phyloP scores from a whole-genome alignment of 1,140 invertebrate genomes.

The Drosophila orena region DNA sequence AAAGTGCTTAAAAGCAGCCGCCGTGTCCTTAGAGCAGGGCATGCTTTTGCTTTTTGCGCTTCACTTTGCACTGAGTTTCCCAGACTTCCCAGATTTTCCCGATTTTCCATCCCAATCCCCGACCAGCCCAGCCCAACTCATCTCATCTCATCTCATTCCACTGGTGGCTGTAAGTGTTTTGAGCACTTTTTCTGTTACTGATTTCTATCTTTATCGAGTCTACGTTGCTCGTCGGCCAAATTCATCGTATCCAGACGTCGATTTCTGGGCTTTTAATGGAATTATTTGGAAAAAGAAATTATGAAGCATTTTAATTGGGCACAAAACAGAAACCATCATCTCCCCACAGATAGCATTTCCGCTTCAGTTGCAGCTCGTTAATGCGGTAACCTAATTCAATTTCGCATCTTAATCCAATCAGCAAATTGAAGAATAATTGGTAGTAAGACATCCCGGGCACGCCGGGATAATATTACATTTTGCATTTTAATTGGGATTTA shows the following conservation, averaged over 20 bases:
- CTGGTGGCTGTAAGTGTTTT: conserved; percentile 41
- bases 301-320: conserved; percentile 55
- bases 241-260: conserved; percentile 29
- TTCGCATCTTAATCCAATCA: conserved; percentile 76
- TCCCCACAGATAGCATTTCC: background rate
- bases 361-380: conserved; percentile 41
- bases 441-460: conserved; percentile 12
- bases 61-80: conserved; percentile 60
- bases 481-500: conserved; percentile 77
- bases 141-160: background rate
- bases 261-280: conserved; percentile 51
- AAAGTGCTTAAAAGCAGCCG: conserved; percentile 82
- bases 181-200: conserved; percentile 45
- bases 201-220: conserved; percentile 42
- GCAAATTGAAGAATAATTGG: conserved; percentile 75
- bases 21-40: conserved; percentile 54
- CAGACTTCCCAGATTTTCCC: conserved; percentile 53
- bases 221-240: conserved; percentile 32
- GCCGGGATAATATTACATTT: conserved; percentile 65
- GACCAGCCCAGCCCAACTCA: background rate
- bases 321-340: conserved; percentile 44
- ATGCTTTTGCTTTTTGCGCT: conserved; percentile 64
- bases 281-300: conserved; percentile 63
- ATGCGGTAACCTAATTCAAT: conserved; percentile 79
- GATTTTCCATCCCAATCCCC: background rate